phyloP scores from a whole-genome alignment of 2,113 vertebrate species.

The Calypte anna region DNA sequence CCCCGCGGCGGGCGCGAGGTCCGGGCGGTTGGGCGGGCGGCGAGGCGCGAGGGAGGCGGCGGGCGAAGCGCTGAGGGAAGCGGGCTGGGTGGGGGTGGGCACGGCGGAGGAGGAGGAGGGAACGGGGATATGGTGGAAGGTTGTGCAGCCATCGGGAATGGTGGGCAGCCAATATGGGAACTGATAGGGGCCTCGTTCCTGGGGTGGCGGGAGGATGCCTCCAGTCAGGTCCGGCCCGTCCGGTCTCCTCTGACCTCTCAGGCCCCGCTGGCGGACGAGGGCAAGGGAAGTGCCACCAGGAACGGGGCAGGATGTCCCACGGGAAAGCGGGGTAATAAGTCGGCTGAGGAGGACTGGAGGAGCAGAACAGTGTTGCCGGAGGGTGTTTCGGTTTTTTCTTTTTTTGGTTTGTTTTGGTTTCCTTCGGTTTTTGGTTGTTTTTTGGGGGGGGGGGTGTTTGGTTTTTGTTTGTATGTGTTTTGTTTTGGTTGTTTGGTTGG shows the following conservation, averaged over 20 bases:
- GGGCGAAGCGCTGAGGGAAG: background rate
- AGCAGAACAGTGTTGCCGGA: background rate
- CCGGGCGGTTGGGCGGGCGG: background rate
- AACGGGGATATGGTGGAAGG: accelerated
- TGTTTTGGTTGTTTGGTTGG: too few species aligned
- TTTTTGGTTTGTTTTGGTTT: background rate
- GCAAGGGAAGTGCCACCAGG: too few species aligned
- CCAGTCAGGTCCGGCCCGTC: accelerated
- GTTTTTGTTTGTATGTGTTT: too few species aligned
- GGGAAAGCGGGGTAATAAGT: background rate
- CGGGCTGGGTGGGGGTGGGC: accelerated
- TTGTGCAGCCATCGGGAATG: too few species aligned
- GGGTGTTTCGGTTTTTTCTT: background rate
- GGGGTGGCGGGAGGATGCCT: background rate
- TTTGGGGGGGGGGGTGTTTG: too few species aligned
- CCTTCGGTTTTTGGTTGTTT: too few species aligned
- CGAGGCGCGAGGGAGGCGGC: background rate
- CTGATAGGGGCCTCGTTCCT: background rate
- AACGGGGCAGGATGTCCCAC: background rate
- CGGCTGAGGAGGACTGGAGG: background rate
- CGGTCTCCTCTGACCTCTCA: too few species aligned
- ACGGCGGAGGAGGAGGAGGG: accelerated
- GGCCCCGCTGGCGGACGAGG: too few species aligned
- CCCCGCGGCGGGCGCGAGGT: background rate
- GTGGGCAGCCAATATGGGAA: background rate